Base-by-base conservation (phyloP, 1,140 invertebrate genomes). In the Oryctes rhinoceros region DNA sequence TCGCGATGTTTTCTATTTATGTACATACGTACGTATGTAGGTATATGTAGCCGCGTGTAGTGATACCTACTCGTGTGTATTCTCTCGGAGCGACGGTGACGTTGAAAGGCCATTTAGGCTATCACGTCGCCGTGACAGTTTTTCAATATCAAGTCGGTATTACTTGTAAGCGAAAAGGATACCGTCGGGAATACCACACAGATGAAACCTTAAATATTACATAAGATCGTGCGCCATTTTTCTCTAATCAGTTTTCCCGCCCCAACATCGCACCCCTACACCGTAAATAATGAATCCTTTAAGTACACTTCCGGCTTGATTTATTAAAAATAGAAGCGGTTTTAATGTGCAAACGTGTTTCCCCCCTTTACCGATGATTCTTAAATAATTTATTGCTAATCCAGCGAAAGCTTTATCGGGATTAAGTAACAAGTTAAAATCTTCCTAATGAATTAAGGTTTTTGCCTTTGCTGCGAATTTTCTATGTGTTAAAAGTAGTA, bases 121-220 rank as follows among this genome's bases (percentile, higher is more conserved):
- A 59, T 59, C 15, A 59, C 53, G 53, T 59, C 53, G 53, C n/a
- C n/a, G 53, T 59, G 53, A 59, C 53, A 59, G 53, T 18, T 59
- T 59, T 59, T 59, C 53, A 59, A 59, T 59, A 59, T 59, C 53
- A 59, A 59, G 15, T 59, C 18, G 53, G 18, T 59, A 59, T 59
- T 59, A 59, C 15, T 59, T 59, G 53, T 59, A 59, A 59, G 53
- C 15, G 53, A 59, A 59, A 59, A 59, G 53, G 53, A 18, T 59
- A 18, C 53, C 53, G 53, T 6, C 0, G 53, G 15, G 53, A 59
- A 59, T 59, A 59, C 15, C 53, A 59, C 53, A 59, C 53, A 18
- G n/a, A 59, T 59, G 53, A 59, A 59, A 59, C 53, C n/a, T 18
- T 59, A 59, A 59, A 59, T 59, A 59, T n/a, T 59, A 59, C 53